Evolutionary conservation across 2,888 invertebrate genomes (phyloP).

Genomic region (Pachydiplax longipennis): DNA sequence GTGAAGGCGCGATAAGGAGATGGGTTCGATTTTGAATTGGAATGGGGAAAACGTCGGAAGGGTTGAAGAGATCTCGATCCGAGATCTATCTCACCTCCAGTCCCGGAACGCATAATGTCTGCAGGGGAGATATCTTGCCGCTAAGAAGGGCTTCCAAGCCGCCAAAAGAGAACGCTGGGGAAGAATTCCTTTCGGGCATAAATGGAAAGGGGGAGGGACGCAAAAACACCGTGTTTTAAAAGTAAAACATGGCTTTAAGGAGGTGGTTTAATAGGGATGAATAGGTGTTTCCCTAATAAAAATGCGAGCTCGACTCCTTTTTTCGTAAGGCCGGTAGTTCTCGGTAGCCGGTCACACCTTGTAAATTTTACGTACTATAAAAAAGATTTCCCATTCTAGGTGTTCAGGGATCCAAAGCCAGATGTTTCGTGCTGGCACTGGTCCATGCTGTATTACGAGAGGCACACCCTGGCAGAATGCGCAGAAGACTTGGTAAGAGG

Average conservation of each 20-base stretch:
- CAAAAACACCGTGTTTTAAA: background rate
- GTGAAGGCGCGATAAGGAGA: constrained; percentile 20
- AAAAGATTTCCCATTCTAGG: background rate
- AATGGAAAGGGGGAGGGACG: background rate
- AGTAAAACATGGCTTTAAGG: constrained; percentile 33
- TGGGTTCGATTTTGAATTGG: background rate
- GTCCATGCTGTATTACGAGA: background rate
- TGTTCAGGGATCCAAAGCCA: background rate
- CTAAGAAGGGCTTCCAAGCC: background rate
- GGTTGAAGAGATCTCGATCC: background rate
- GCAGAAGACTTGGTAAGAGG: background rate
- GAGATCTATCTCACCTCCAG: background rate
- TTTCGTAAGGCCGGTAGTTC: background rate
- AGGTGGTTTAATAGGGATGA: constrained; percentile 26
- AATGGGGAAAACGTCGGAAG: background rate
- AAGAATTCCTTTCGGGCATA: background rate
- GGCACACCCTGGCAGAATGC: background rate
- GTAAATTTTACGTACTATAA: constrained; percentile 29
- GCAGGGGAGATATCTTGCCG: background rate
- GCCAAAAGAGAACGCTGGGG: constrained; percentile 13
- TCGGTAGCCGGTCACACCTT: constrained; percentile 44
- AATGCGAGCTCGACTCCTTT: background rate
- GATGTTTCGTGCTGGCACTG: background rate
- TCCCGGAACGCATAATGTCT: background rate
- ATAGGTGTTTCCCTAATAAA: background rate